Percentiles rank a stretch among this genome's conserved stretches.
Conservation (phyloP, 2,113 vertebrate species). For the Caretta caretta region DNA sequence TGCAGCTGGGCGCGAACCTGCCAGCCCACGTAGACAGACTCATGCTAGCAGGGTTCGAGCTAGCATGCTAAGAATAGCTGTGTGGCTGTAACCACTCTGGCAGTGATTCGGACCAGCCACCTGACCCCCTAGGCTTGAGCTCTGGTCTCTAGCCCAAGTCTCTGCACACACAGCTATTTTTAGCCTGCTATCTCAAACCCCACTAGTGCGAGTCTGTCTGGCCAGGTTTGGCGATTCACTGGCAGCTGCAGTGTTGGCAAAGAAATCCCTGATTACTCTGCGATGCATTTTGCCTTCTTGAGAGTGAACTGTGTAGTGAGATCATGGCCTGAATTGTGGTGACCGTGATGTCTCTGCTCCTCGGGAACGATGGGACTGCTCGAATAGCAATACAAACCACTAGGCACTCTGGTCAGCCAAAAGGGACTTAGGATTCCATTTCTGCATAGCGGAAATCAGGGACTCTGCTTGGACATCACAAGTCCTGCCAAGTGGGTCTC, state of each 20-base stretch:
- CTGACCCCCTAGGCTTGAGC: too few relatives aligned
- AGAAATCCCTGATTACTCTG: background rate
- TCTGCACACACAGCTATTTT: background rate
- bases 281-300: background rate
- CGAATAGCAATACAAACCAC: background rate
- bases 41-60: background rate
- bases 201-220: background rate
- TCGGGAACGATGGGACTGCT: background rate
- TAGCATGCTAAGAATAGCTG: background rate
- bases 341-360: background rate
- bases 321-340: background rate
- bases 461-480: background rate
- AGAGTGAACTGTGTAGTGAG: rapidly evolving
- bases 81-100: background rate
- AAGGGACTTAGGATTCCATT: background rate
- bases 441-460: background rate
- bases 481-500: background rate
- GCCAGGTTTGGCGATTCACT: background rate
- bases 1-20: background rate
- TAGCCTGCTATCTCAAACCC: background rate
- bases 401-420: background rate
- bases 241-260: background rate
- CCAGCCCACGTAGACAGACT: background rate
- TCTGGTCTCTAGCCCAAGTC: background rate
- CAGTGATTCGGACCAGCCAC: background rate